Evolutionary conservation across 2,888 invertebrate genomes (phyloP), one percentile per base, ranked within the genome.

Genomic region (Pseudanteris insignis): DNA sequence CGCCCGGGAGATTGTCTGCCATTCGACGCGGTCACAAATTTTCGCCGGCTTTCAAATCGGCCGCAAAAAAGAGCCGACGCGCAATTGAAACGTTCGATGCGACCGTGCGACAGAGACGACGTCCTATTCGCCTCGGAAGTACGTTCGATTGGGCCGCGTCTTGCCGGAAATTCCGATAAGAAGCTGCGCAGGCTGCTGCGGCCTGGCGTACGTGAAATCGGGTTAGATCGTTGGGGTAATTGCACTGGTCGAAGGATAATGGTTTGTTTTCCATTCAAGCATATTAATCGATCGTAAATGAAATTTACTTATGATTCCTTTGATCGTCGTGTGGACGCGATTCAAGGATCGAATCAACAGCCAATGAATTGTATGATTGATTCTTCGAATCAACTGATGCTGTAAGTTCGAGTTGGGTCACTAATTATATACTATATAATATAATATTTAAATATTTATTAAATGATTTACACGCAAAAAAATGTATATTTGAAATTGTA

Each of bases 21-120:
- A 61, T 55, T 57, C 48, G 36, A 33, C 41, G 40, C 28, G 26
- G 57, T 43, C 50, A 58, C 57, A 50, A 43, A 50, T 58, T 58
- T 50, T 48, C 50, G 21, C 41, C 38, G 28, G 14, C 48, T 57
- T 57, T 57, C 43, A 57, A 9, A 15, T 43, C 14, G 21, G 11
- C 25, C 18, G 40, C 9, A 43, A n/a, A n/a, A n/a, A n/a, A n/a
- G n/a, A n/a, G n/a, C n/a, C n/a, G n/a, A n/a, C n/a, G n/a, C n/a
- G n/a, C n/a, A n/a, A n/a, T n/a, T n/a, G n/a, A n/a, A n/a, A n/a
- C n/a, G n/a, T n/a, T n/a, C n/a, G n/a, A n/a, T n/a, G n/a, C n/a
- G n/a, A n/a, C n/a, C n/a, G n/a, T n/a, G n/a, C n/a, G 8, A 26
- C 6, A 26, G 3, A 26, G 9, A 26, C 26, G 18, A 18, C 18